Base-by-base conservation (phyloP, 2,113 vertebrate species). In the Clarias magur region DNA sequence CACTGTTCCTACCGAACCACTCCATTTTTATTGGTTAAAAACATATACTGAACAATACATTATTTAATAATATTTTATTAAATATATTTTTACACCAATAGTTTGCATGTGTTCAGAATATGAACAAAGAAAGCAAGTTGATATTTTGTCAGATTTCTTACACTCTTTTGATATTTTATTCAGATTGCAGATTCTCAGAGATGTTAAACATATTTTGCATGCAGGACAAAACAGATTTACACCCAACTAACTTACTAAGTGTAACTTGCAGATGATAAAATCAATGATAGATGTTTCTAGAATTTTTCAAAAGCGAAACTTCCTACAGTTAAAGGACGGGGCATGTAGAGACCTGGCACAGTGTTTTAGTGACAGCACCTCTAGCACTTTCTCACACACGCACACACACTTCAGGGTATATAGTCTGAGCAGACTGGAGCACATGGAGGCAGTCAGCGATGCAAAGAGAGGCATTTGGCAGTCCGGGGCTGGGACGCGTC, bases 401-500 rank as follows among this genome's bases (percentile, higher is more conserved):
- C 73, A 63, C n/a, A n/a, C 27, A 62, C 53, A 72, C 62, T 84
- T 63, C 16, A 62, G 56, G 59, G 48, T 54, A 63, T 84, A 75
- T 84, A 80, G 34, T 23, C 7, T 30, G 34, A 78, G 38, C 70
- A 76, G 86, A 82, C 53, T 82, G 30, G 78, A 75, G n/a, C 78
- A 13, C 82, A 88, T 57, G 56, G 76, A 76, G 68, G 30, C 48
- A 48, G 82, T 80, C 70, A 85, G 83, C 56, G 72, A 67, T 84
- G 89, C 89, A 62, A 80, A 83, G 88, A 88, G 72, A 84, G 84
- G 60, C 56, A 85, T 89, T 88, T 73, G 78, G 86, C 88, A 85
- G 86, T 85, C 68, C 75, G 38, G 85, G 82, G 81, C 78, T 79
- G 86, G 85, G 80, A 86, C 72, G 79, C 80, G 83, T 59, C 84